A percentile compares a stretch with the other conserved stretches of the same genome.
phyloP scores from a whole-genome alignment of 2,113 vertebrate species.

The Apistogramma diplotaenia region DNA sequence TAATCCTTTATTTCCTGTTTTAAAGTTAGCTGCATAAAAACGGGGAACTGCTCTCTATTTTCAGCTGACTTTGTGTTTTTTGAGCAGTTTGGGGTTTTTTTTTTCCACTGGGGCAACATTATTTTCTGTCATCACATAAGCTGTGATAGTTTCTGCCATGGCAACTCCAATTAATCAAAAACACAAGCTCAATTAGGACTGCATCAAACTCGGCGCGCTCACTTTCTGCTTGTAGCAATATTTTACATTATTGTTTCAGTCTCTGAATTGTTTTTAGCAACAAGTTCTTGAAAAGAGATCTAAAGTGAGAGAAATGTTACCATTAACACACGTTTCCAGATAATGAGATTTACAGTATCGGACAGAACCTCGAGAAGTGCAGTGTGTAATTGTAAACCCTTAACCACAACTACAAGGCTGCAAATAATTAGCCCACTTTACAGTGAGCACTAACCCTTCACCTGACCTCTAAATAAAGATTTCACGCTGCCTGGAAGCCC shows the following conservation, averaged over 20 bases:
- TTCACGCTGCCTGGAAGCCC: not conserved
- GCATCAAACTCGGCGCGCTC: no score
- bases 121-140: not conserved
- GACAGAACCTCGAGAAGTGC: not conserved
- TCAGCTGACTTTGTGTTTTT: not conserved
- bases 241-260: not conserved
- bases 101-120: not conserved
- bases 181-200: not conserved
- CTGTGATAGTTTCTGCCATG: not conserved
- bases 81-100: not conserved
- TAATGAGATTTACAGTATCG: no score
- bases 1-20: not conserved
- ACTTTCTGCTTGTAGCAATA: no score
- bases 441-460: not conserved
- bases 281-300: not conserved
- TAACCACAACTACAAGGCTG: not conserved
- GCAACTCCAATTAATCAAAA: not conserved
- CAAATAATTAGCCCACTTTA: constrained; percentile 35
- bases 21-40: not conserved
- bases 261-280: not conserved
- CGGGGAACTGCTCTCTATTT: not conserved
- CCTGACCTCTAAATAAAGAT: constrained; percentile 37
- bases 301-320: not conserved
- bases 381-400: not conserved
- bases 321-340: not conserved